phyloP scores from a whole-genome alignment of 2,888 invertebrate genomes.

The Ctenicera cuprea region DNA sequence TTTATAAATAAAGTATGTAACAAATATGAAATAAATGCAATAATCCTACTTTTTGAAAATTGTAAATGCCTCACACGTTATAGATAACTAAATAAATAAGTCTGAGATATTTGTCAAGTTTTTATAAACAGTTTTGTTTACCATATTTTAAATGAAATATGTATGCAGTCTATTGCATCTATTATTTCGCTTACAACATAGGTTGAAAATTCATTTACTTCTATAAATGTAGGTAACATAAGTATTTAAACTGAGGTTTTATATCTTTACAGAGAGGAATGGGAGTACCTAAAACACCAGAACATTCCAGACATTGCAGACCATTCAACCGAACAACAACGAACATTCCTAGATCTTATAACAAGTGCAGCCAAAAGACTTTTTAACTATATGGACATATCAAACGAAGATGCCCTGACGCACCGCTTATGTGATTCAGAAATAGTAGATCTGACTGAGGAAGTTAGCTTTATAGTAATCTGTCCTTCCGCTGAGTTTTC shows the following conservation, averaged over 20 bases:
- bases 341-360: constrained; percentile 86
- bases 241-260: not conserved
- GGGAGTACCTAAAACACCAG: constrained; percentile 89
- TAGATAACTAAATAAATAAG: too few species aligned
- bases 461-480: constrained; percentile 93
- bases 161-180: too few species aligned
- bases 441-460: constrained; percentile 92
- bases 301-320: constrained; percentile 73
- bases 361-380: constrained; percentile 84
- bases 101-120: too few species aligned
- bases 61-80: too few species aligned
- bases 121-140: too few species aligned
- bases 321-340: constrained; percentile 84
- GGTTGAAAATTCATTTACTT: too few species aligned
- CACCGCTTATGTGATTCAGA: constrained; percentile 95
- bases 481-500: constrained; percentile 95
- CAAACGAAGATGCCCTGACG: constrained; percentile 79
- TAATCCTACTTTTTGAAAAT: too few species aligned
- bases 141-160: too few species aligned
- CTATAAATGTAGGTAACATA: too few species aligned
- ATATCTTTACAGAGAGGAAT: constrained; percentile 88
- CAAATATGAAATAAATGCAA: too few species aligned
- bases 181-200: too few species aligned
- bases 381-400: constrained; percentile 88
- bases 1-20: too few species aligned